Evolutionary conservation across 2,888 invertebrate genomes (phyloP).

Genomic region (Tuberolachnus salignus): DNA sequence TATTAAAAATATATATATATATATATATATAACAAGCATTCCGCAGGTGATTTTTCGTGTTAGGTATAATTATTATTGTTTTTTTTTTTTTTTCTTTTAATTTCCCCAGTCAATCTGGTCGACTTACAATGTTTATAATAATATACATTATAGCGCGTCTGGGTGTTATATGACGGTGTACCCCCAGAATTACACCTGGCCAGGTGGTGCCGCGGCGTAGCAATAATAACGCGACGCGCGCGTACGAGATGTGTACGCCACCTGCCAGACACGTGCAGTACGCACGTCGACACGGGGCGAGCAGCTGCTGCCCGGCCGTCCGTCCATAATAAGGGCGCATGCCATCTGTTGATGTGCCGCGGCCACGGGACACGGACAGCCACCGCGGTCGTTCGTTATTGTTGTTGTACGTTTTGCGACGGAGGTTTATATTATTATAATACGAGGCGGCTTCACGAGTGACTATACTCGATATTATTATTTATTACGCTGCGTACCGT

Average conservation of each 20-base stretch:
- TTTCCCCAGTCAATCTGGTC: not conserved
- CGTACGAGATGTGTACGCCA: slow-evolving; percentile 20
- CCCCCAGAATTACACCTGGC: slow-evolving; percentile 32
- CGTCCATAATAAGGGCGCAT: slow-evolving; percentile 51
- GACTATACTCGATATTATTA: not conserved
- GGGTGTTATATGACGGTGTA: not conserved
- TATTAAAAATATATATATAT: too few species aligned
- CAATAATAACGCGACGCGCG: too few species aligned
- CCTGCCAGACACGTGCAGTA: slow-evolving; percentile 50
- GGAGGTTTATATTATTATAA: not conserved
- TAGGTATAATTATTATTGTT: too few species aligned
- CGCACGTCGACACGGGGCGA: slow-evolving; percentile 26
- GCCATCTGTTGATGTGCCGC: slow-evolving; percentile 51
- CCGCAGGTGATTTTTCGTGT: too few species aligned
- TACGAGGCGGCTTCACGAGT: not conserved
- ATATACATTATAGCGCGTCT: not conserved
- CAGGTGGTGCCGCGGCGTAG: slow-evolving; percentile 28
- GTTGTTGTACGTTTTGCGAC: slow-evolving; percentile 7
- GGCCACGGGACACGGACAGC: too few species aligned
- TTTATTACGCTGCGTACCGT: not conserved
- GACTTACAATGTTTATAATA: not conserved
- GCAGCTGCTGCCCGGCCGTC: not conserved
- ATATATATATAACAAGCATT: too few species aligned
- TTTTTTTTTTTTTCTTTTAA: too few species aligned
- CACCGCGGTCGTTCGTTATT: too few species aligned